Conservation (phyloP, 2,888 invertebrate genomes). For the Pemphredon lugubris region DNA sequence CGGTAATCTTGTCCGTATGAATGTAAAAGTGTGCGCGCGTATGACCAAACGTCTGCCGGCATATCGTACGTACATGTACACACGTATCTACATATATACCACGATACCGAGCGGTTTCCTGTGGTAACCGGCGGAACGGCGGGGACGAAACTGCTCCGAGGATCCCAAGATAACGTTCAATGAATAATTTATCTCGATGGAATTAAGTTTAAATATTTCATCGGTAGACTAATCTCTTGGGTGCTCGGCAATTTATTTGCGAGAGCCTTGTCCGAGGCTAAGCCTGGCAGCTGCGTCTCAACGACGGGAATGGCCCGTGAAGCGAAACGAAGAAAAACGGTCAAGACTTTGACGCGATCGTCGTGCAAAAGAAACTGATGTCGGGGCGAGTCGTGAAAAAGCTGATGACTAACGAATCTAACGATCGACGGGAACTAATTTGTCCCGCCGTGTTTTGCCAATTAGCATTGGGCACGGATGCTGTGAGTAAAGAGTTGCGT, state of each 20-base stretch:
- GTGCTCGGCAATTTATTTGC: slow-evolving; percentile 55
- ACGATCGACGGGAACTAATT: slow-evolving; percentile 21
- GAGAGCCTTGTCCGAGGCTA: slow-evolving; percentile 9
- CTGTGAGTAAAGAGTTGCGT: too few species aligned
- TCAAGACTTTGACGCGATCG: slow-evolving; percentile 3
- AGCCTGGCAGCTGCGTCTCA: slow-evolving; percentile 12
- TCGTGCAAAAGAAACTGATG: slow-evolving; percentile 2
- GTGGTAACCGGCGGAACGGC: slow-evolving; percentile 1
- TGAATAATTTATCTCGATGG: slow-evolving; percentile 67
- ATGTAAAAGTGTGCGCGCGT: slow-evolving; percentile 30
- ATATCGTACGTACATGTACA: neutral
- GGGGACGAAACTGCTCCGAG: neutral
- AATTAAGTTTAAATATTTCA: slow-evolving; percentile 73
- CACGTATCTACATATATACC: neutral
- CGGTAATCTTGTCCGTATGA: slow-evolving; percentile 17
- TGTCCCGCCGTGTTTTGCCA: slow-evolving; percentile 13
- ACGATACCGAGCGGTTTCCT: neutral
- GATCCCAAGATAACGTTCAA: slow-evolving; percentile 45
- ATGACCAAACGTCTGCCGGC: neutral
- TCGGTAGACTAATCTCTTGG: slow-evolving; percentile 58
- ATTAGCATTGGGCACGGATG: too few species aligned
- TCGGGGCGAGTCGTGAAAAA: slow-evolving; percentile 12
- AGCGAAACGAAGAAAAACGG: neutral
- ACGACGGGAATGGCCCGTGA: slow-evolving; percentile 19
- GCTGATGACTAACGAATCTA: neutral